Evolutionary conservation across 2,113 vertebrate genomes (phyloP).

Genomic region (Smithornis capensis): DNA sequence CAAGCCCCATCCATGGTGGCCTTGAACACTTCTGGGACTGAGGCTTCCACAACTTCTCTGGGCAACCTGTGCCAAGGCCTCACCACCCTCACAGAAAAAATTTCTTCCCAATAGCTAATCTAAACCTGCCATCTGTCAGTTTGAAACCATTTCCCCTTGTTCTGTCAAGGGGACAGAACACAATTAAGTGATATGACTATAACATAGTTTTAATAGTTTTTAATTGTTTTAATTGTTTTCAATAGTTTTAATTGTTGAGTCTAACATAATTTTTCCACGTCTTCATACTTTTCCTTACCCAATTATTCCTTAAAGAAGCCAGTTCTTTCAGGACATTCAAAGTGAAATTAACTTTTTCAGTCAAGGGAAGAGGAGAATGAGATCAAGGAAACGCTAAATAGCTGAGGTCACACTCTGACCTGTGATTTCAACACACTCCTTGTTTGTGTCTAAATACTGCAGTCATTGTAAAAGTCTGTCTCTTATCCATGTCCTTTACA

Average conservation of each 20-base stretch:
- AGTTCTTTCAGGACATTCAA: background rate
- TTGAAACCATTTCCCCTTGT: background rate
- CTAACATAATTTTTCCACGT: background rate
- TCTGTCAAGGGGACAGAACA: no score
- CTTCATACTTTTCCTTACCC: background rate
- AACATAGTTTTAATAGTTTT: no score
- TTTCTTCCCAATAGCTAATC: background rate
- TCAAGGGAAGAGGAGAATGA: background rate
- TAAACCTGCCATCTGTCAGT: background rate
- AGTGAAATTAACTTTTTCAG: background rate
- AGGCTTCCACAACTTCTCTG: background rate
- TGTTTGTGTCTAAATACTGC: background rate
- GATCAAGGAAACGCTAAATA: background rate
- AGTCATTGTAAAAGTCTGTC: background rate
- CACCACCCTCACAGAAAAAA: background rate
- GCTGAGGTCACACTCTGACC: background rate
- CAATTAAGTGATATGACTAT: no score
- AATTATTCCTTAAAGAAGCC: background rate
- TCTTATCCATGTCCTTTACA: rapidly evolving
- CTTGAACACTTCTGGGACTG: background rate
- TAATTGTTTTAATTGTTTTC: no score
- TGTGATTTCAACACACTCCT: background rate
- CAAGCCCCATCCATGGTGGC: background rate
- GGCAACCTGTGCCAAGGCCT: background rate
- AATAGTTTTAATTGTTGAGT: background rate